Percentiles rank a stretch among this genome's conserved stretches.
Evolutionary conservation across 2,888 invertebrate species (phyloP).

Genomic region (Eupithecia tripunctaria): DNA sequence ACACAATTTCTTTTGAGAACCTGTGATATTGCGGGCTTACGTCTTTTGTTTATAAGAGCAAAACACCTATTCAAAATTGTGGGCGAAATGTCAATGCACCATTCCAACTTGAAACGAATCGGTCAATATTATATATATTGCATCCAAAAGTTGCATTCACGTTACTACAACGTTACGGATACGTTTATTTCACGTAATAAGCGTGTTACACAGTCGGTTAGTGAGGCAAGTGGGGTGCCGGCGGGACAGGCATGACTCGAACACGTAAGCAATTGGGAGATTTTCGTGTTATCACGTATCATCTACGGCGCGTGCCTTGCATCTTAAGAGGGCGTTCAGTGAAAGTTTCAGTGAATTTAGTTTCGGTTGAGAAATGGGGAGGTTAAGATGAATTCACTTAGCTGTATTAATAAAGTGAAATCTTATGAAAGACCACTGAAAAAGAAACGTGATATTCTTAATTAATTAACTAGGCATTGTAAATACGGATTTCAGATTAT

Average conservation of each 20-base stretch:
- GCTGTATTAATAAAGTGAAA: background rate
- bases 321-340: conserved; percentile 66
- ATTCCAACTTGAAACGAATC: background rate
- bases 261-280: conserved; percentile 84
- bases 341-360: conserved; percentile 61
- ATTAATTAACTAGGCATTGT: background rate
- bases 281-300: conserved; percentile 85
- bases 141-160: background rate
- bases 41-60: background rate
- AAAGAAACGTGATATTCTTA: too few relatives aligned
- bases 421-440: background rate
- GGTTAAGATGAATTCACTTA: conserved; percentile 20
- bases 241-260: conserved; percentile 61
- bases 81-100: background rate
- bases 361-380: conserved; percentile 43
- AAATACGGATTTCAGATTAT: background rate
- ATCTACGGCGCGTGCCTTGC: conserved; percentile 78
- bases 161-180: conserved; percentile 2
- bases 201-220: conserved; percentile 75
- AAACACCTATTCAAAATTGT: background rate
- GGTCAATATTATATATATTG: background rate
- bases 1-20: too few relatives aligned
- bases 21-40: background rate
- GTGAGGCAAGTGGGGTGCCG: conserved; percentile 53
- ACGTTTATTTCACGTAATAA: conserved; percentile 9